Base-by-base conservation (phyloP, 1,140 invertebrate genomes). In the Ooceraea biroi region DNA sequence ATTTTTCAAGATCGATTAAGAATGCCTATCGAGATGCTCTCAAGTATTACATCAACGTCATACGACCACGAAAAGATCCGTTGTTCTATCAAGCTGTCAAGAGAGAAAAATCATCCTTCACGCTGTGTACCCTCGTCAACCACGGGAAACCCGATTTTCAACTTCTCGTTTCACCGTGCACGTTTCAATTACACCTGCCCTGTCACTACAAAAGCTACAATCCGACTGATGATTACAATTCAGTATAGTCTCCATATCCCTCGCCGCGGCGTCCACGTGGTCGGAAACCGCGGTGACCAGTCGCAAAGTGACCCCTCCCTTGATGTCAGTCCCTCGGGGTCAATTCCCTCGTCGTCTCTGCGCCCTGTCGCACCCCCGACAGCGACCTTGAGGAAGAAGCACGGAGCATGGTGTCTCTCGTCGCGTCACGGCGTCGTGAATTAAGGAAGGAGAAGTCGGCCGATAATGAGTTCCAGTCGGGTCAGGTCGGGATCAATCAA, bases 201-300 rank as follows among this genome's bases (percentile, higher is more conserved):
- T 11, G 57, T 27, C n/a, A 8, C 14, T 36, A 36, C 36, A 7
- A 36, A 66, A 60, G 27, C 57, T n/a, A 48, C 25, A 25, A 78
- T 68, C 22, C 22, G 78, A 83, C 50, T 7, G 11, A 8, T 72
- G 65, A 91, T 92, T 92, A 93, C 92, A 93, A 90, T 92, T 92
- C 71, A 93, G 85, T 89, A 93, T 91, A 84, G 92, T 91, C 85
- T 92, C 91, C 92, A 93, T 93, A 66, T 85, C 87, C 36, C 73
- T 46, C 68, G 52, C 61, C 82, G 77, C 60, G 52, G 60, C 61
- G 73, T 77, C 74, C 78, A 86, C 84, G 90, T 85, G 83, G 80
- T 60, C 52, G 82, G 58, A 80, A 84, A 25, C 63, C 57, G 60
- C 65, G 44, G 68, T 84, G 27, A 25, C 41, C 52, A 27, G 17